Conservation (phyloP, 2,888 invertebrate genomes). For the Oeneis ivallda region DNA sequence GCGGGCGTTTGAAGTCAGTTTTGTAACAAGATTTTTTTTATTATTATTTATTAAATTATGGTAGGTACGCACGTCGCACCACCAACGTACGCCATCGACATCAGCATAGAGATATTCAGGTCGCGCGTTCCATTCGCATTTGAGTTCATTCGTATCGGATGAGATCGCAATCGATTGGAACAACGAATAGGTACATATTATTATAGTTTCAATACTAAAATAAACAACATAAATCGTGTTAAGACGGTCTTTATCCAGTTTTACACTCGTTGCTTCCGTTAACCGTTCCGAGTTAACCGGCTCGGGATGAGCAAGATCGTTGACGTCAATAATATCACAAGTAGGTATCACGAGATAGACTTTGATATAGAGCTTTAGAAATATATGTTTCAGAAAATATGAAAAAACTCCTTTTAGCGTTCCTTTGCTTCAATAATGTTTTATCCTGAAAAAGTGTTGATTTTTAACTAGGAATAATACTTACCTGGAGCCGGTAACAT, state of each 20-base stretch:
- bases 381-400: neutral
- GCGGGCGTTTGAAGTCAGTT: too few species aligned
- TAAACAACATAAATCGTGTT: constrained; percentile 6
- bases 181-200: neutral
- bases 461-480: too few species aligned
- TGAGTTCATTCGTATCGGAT: neutral
- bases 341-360: neutral
- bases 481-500: too few species aligned
- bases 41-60: too few species aligned
- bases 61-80: neutral
- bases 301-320: neutral
- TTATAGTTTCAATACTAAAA: neutral
- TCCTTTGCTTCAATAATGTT: too few species aligned
- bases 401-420: neutral
- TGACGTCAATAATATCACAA: neutral
- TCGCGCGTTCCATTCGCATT: too few species aligned
- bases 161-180: neutral
- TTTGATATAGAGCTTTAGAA: neutral
- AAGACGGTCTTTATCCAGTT: constrained; percentile 5
- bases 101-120: too few species aligned
- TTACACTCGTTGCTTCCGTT: constrained; percentile 7
- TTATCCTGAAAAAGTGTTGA: too few species aligned
- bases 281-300: neutral
- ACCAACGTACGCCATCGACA: too few species aligned
- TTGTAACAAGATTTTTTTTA: too few species aligned